phyloP scores from a whole-genome alignment of 2,113 vertebrate genomes.

The Aspidoscelis tigris region DNA sequence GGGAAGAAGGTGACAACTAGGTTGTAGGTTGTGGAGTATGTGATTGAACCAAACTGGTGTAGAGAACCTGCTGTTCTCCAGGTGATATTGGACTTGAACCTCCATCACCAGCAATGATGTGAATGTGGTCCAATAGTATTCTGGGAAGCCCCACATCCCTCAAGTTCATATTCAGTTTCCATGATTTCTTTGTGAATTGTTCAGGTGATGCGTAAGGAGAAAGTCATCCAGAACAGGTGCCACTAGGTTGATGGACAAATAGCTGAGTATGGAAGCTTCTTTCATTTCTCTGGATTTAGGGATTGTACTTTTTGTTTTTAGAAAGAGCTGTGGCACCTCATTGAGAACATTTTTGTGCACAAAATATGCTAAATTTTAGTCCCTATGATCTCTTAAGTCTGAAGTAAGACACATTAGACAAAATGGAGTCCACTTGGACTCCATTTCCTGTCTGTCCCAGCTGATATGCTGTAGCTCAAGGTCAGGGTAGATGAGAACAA shows the following conservation, averaged over 20 bases:
- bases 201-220: background rate
- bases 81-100: background rate
- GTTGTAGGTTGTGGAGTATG: no score
- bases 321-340: no score
- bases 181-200: background rate
- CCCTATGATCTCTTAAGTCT: no score
- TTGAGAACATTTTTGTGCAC: no score
- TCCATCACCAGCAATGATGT: background rate
- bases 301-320: no score
- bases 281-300: background rate
- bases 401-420: no score
- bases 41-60: background rate
- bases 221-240: background rate
- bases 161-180: background rate
- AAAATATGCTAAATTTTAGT: no score
- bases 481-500: no score
- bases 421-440: no score
- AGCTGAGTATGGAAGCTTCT: background rate
- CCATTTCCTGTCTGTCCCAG: no score
- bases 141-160: background rate
- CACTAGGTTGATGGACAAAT: background rate
- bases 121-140: background rate
- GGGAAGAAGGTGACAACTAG: background rate
- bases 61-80: background rate
- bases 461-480: no score